Evolutionary conservation across 2,113 vertebrate genomes (phyloP), one percentile per base, ranked within the genome.

Genomic region (Dermatemys mawii): DNA sequence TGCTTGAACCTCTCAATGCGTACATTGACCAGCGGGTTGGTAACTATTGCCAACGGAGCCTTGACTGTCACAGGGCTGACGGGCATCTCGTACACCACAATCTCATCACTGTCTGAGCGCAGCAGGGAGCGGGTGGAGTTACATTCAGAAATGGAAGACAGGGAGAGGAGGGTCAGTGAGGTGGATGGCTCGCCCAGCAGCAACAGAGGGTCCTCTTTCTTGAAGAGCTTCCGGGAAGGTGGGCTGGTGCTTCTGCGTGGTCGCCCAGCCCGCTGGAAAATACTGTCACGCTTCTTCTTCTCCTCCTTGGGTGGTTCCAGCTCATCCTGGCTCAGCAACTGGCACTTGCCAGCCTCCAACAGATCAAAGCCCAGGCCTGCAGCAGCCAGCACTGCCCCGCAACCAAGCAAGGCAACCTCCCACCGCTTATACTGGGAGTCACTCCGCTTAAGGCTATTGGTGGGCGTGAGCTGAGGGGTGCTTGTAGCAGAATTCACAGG

Each of bases 61-160:
- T 97, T 98, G 83, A 98, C 98, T 41, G 98, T 97, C 14, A 95
- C 97, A 0, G 98, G 98, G 84, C 98, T 98, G 19, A 98, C 97
- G 22, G 98, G 97, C 92, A 99, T 98, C 92, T 98, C 98, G 29
- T 98, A 99, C 2, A 99, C 99, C 93, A 99, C 96, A 57, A 99
- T 97, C 97, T 99, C 99, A 91, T 99, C 99, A 13, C 99, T 99
- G 98, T 99, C 99, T 0, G 98, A 98, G 91, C 98, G 99, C 91
- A 99, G 98, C 93, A 99, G 97, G 19, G 99, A 99, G n/a, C 99
- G 99, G 0, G 99, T 99, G 44, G 99, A 99, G 96, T 99, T 99
- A 97, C 99, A 99, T 98, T 99, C 99, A 0, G 99, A 99, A 97
- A 99, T 98, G 51, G 99, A 99, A 57, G 99, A 99, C 92, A 99